Base-by-base conservation (phyloP, 2,888 invertebrate species). In the Scaptomyza flava region DNA sequence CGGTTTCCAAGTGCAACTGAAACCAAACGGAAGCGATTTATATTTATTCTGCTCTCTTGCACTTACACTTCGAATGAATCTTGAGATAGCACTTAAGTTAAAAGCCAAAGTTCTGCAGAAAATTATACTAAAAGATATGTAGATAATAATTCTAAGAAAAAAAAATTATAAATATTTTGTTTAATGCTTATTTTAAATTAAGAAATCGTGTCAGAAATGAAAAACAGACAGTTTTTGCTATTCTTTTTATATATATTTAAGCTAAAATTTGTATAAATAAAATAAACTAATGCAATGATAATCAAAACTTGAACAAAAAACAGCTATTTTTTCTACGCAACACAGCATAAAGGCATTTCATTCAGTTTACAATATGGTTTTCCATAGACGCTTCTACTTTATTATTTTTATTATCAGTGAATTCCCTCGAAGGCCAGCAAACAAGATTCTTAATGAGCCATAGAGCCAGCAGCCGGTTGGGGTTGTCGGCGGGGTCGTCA, bases 11-110 rank as follows among this genome's bases (percentile, higher is more conserved):
- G 54, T 72, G 81, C 84, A 88, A 77, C 72, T 69, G 84, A 86
- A 75, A 83, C 84, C 84, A 73, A 88, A 78, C 89, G 84, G 84
- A 84, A 83, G 84, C 65, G 46, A 9, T 38, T 48, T 31, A 23
- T 43, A 41, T 30, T 12, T 14, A 11, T 51, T 54, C 41, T 9
- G 23, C 33, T 51, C 33, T 51, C 30, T 14, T 57, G 57, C 48
- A 59, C 46, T 61, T 50, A 43, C 38, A 46, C n/a, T 60, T 56
- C 34, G 9, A 43, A 11, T 23, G 31, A 51, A 52, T 52, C 52
- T 58, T 14, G 11, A 14, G 42, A 62, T 45, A n/a, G 17, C 30
- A 27, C 31, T 52, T n/a, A 7, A 6, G 36, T 17, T 30, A 20
- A 45, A 7, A 38, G 17, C 5, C 4, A n/a, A 6, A 50, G 6